Conservation (phyloP, 2,113 vertebrate genomes). For the Lutjanus erythropterus region DNA sequence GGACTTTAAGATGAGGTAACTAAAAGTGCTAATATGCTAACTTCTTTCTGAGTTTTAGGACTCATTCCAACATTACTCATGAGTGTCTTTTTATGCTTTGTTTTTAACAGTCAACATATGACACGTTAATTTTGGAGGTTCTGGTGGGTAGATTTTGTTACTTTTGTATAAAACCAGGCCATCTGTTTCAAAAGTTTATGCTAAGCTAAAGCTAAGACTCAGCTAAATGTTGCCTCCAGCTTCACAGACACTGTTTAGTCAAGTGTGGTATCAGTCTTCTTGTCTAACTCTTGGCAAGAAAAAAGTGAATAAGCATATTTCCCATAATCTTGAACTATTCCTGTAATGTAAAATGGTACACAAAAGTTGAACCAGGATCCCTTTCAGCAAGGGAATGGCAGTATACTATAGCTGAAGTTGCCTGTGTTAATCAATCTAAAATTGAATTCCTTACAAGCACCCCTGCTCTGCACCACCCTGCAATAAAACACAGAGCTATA, state of each 20-base stretch:
- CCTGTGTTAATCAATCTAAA: conserved; percentile 37
- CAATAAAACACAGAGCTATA: conserved; percentile 34
- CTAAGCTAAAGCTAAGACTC: background rate
- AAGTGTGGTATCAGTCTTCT: too few species aligned
- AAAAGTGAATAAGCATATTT: too few species aligned
- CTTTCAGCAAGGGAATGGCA: background rate
- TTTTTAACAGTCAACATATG: background rate
- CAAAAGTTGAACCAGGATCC: too few species aligned
- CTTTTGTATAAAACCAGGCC: background rate
- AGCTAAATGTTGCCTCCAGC: accelerated
- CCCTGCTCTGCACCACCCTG: background rate
- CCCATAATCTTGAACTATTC: too few species aligned
- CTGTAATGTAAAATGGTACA: too few species aligned
- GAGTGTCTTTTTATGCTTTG: too few species aligned
- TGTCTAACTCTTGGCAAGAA: too few species aligned
- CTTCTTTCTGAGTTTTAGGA: too few species aligned
- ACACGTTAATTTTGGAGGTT: background rate
- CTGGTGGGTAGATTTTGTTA: background rate
- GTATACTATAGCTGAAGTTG: background rate
- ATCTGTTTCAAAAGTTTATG: background rate
- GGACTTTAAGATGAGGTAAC: too few species aligned
- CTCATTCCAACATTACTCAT: too few species aligned
- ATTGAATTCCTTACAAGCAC: conserved; percentile 5
- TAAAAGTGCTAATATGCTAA: too few species aligned
- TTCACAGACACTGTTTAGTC: too few species aligned